Conservation (phyloP, 1,140 invertebrate species). For the Aleiodes sp. region DNA sequence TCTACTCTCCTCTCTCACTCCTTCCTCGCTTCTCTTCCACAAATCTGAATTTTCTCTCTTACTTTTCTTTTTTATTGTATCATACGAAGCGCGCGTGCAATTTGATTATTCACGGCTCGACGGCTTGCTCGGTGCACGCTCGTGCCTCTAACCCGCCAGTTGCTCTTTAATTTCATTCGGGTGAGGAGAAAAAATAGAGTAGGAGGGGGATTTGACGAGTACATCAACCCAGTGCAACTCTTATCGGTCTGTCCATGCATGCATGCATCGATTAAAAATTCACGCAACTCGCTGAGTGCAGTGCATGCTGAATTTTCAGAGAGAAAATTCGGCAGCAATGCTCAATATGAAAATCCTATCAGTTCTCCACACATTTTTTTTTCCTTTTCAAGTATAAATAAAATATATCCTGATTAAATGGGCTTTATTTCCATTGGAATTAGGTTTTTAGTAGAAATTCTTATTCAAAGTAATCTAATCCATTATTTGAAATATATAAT, state of each 20-base stretch:
- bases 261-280: slow-evolving; percentile 8
- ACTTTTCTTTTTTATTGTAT: slow-evolving; percentile 3
- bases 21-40: background rate
- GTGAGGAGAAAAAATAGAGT: background rate
- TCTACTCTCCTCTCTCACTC: background rate
- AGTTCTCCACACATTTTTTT: background rate
- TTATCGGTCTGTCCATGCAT: slow-evolving; percentile 11
- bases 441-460: no score
- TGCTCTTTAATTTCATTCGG: slow-evolving; percentile 19
- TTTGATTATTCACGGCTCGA: slow-evolving; percentile 17
- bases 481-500: no score
- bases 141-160: slow-evolving; percentile 2
- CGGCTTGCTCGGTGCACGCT: background rate
- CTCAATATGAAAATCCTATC: background rate
- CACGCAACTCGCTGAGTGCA: background rate
- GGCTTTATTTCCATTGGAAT: no score
- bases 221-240: slow-evolving; percentile 7
- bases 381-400: no score
- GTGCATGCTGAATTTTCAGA: background rate
- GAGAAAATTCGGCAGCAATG: background rate
- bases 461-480: no score
- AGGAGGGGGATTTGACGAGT: slow-evolving; percentile 7
- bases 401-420: background rate
- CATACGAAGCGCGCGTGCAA: background rate
- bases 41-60: slow-evolving; percentile 23